A percentile compares a stretch with the other conserved stretches of the same genome.
Conservation (phyloP, 92 coral and sea anemone genomes). For the Epizoanthus stellaris region DNA sequence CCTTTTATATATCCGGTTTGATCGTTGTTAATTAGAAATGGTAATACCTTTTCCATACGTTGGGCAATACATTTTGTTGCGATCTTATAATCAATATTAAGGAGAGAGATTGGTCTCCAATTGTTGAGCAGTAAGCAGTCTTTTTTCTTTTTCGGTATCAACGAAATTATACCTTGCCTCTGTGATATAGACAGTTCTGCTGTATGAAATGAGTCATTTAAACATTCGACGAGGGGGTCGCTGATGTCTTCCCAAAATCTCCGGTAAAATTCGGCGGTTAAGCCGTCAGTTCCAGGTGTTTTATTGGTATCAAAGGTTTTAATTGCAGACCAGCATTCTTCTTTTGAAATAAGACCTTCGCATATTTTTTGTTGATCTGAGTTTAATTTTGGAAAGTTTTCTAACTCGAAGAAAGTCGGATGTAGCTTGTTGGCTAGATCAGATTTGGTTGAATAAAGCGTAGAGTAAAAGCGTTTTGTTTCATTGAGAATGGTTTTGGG, state of each 20-base stretch:
- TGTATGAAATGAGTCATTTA: constrained; percentile 20
- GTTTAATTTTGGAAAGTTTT: constrained; percentile 1
- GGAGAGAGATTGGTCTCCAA: constrained; percentile 7
- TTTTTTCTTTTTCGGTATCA: constrained; percentile 22
- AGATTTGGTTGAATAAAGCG: constrained; percentile 24
- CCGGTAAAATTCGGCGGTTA: neutral
- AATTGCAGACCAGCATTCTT: neutral
- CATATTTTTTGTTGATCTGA: constrained; percentile 8
- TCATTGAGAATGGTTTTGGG: constrained; percentile 23
- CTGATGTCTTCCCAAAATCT: constrained; percentile 30
- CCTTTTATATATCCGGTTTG: constrained; percentile 13
- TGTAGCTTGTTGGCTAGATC: neutral
- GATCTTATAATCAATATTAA: constrained; percentile 10
- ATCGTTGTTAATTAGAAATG: neutral
- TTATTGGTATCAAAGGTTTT: constrained; percentile 1
- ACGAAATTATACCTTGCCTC: constrained; percentile 20
- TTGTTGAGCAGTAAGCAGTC: neutral
- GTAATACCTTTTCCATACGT: neutral
- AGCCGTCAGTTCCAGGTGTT: constrained; percentile 12
- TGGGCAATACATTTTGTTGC: constrained; percentile 8
- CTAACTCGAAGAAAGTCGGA: neutral
- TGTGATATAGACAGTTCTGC: constrained; percentile 40
- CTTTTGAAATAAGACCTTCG: constrained; percentile 6
- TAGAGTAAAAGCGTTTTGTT: constrained; percentile 26
- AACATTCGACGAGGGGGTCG: constrained; percentile 24